Conservation (phyloP, 2,888 invertebrate genomes). For the Vannuccia rotundouncinata region DNA sequence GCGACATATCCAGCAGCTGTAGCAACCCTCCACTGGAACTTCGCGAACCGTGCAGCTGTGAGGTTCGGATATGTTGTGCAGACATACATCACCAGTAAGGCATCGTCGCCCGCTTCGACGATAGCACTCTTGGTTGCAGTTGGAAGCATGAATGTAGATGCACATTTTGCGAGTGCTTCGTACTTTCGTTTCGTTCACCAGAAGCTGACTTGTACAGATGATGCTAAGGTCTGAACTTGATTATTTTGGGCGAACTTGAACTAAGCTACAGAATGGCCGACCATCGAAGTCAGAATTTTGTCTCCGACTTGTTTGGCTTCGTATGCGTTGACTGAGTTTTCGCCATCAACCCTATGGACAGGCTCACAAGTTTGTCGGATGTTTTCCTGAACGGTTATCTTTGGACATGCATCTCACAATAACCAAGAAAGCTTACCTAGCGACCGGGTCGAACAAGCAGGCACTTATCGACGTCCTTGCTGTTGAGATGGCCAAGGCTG, state of each 20-base stretch:
- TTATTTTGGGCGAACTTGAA: background rate
- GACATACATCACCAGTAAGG: constrained; percentile 21
- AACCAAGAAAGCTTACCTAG: background rate
- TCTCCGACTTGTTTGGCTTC: background rate
- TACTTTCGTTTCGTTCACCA: background rate
- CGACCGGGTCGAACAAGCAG: background rate
- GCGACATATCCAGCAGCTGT: constrained; percentile 26
- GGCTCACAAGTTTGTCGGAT: background rate
- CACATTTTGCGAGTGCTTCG: constrained; percentile 26
- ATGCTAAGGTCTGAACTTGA: background rate
- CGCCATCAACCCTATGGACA: background rate
- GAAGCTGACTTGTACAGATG: background rate
- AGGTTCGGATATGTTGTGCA: constrained; percentile 26
- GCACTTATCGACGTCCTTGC: background rate
- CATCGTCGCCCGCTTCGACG: constrained; percentile 26
- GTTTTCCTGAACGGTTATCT: background rate
- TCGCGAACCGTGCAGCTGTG: constrained; percentile 23
- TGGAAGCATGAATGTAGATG: constrained; percentile 26
- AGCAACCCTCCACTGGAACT: constrained; percentile 24
- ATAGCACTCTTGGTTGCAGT: constrained; percentile 24
- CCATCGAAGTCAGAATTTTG: background rate
- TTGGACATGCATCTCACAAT: background rate
- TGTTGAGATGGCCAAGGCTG: constrained; percentile 26
- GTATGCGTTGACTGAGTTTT: background rate
- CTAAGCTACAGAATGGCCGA: background rate